Evolutionary conservation across 2,888 invertebrate genomes (phyloP), one percentile per base, ranked within the genome.

Genomic region (Harmothoe impar): DNA sequence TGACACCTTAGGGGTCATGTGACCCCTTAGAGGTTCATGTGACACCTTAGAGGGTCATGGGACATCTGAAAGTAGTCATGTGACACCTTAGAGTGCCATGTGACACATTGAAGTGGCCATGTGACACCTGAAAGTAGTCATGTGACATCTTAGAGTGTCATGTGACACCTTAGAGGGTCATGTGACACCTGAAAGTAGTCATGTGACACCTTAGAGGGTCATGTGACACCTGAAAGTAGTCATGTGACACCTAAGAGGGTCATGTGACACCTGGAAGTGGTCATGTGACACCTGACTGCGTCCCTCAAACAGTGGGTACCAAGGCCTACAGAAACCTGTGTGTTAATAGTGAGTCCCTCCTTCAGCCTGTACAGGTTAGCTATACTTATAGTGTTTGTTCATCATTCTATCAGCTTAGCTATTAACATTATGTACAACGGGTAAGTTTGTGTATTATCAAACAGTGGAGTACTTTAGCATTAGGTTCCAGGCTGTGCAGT

Each of bases 381-480:
- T 29, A 17, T 29, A 72, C 29, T 25, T 72, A n/a, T 29, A 12
- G 15, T 7, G 20, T 29, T 25, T n/a, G 20, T 29, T 72, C 72
- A 29, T 72, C 0, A 25, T 25, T 25, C 31, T 29, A 29, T 43
- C 33, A 81, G 15, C 0, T 35, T 33, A n/a, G n/a, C 81, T 81
- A 81, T 81, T 81, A 81, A 81, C 81, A 81, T 81, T 43, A 81
- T 81, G 0, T 81, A 81, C 81, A 81, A 33, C 20, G 81, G n/a
- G 81, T 81, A 81, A 81, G 81, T 81, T 35, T 81, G 25, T 81
- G 81, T 81, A 81, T 31, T 10, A 68, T n/a, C 20, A 15, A 81
- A 43, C 81, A 81, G 15, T 23, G 33, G 17, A 43, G 15, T 81
- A 43, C 12, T 23, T 20, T 23, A 43, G 72, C 81, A 43, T 33